phyloP scores from a whole-genome alignment of 2,888 invertebrate genomes.

The Andrena haemorrhoa region DNA sequence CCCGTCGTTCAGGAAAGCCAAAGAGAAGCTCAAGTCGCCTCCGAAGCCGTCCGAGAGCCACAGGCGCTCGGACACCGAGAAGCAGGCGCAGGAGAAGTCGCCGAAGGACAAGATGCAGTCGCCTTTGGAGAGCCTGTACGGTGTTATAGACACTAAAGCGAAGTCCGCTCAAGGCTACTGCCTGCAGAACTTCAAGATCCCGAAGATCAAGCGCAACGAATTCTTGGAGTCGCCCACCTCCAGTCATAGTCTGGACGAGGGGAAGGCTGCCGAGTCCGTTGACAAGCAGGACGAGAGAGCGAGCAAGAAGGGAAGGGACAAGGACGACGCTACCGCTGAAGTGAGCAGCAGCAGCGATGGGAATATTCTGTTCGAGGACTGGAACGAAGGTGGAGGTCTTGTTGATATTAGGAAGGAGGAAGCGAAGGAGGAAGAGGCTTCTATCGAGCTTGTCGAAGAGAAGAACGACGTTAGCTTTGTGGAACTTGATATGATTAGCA shows the following conservation, averaged over 20 bases:
- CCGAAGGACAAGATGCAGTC: slow-evolving; percentile 83
- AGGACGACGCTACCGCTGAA: slow-evolving; percentile 68
- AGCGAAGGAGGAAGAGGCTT: background rate
- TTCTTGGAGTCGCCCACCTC: slow-evolving; percentile 58
- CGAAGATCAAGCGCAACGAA: slow-evolving; percentile 85
- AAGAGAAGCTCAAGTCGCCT: slow-evolving; percentile 63
- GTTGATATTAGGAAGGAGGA: slow-evolving; percentile 19
- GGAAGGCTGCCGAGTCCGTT: slow-evolving; percentile 5
- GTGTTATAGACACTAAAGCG: slow-evolving; percentile 81
- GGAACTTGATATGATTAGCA: slow-evolving; percentile 44
- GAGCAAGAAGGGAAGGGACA: slow-evolving; percentile 18
- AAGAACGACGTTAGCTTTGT: slow-evolving; percentile 18
- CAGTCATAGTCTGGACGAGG: slow-evolving; percentile 33
- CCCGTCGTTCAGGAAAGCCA: slow-evolving; percentile 37
- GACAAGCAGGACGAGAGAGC: slow-evolving; percentile 15
- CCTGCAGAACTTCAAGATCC: slow-evolving; percentile 86
- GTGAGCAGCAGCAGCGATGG: slow-evolving; percentile 75
- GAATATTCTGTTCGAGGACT: slow-evolving; percentile 39
- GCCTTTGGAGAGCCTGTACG: slow-evolving; percentile 86
- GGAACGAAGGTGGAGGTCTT: slow-evolving; percentile 22
- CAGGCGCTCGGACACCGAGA: slow-evolving; percentile 54
- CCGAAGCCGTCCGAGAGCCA: slow-evolving; percentile 66
- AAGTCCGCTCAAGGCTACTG: slow-evolving; percentile 85
- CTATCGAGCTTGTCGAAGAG: background rate
- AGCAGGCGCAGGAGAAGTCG: slow-evolving; percentile 56